Base-by-base conservation (phyloP, 2,888 invertebrate species). In the Fragum sueziense region DNA sequence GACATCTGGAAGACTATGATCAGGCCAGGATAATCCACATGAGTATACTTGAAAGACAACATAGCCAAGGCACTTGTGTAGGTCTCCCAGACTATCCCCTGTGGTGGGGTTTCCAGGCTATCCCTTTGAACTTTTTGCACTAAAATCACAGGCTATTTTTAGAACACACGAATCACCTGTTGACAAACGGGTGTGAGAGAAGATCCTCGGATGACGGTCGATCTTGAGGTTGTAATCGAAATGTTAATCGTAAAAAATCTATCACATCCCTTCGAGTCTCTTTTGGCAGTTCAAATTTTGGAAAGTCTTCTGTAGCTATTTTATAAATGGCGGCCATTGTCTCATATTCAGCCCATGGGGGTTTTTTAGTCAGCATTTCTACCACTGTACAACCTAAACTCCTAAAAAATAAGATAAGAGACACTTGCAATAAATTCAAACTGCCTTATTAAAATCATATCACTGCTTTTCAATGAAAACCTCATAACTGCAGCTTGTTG, bases 301-400 rank as follows among this genome's bases (percentile, higher is more conserved):
- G 91, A 71, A 89, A 83, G 34, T 90, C 88, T 54, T 87, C 85
- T 20, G 91, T 92, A 14, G 93, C 93, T 37, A 93, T 93, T 85
- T 92, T 91, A 84, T 92, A 93, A 80, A 93, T 92, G 75, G 93
- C 93, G 9, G 93, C 93, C 90, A 93, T 92, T 2, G 93, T 89
- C 82, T 93, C 93, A 47, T 90, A 89, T 52, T 93, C 91, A 31
- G 89, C 86, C 89, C 91, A 93, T 0, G 93, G 93, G n/a, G 93
- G 93, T 79, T 88, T 89, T 62, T 86, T 88, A 0, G 92, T 92
- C 33, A 93, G 84, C 93, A 93, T 93, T 88, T 93, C 93, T 25
- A 93, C 93, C 25, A 93, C 87, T 0, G 93, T 93, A 81, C 93
- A 92, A n/a, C 92, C 93, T 3, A 93, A 84, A 85, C 93, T 93